These are phyloP conservation scores for Apeltes quadracus DNA, from an alignment of 2,113 vertebrate genomes.

Conservation along the genomic window DNA sequence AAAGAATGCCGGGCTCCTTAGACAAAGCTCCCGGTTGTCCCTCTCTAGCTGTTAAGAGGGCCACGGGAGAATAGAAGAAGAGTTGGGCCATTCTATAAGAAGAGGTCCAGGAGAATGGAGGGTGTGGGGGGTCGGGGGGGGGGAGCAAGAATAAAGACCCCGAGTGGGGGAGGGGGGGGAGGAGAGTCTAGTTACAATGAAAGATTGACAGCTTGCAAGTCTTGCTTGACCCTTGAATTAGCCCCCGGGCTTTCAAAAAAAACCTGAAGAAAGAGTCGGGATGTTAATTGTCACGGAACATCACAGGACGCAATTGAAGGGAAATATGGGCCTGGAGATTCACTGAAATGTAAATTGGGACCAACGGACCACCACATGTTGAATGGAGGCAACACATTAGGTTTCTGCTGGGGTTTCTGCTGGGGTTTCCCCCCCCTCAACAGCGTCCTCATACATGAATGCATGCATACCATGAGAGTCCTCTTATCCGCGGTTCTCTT, in stretches of 20 bases:
- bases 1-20: slow-evolving; percentile 77
- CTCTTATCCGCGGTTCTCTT: slow-evolving; percentile 61
- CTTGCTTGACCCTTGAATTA: slow-evolving; percentile 86
- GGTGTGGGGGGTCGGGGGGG: slow-evolving; percentile 46
- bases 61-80: slow-evolving; percentile 79
- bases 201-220: slow-evolving; percentile 85
- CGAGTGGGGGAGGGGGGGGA: slow-evolving; percentile 52
- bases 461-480: slow-evolving; percentile 58
- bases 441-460: slow-evolving; percentile 60
- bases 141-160: slow-evolving; percentile 64
- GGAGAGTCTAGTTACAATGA: slow-evolving; percentile 70
- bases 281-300: slow-evolving; percentile 79
- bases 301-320: slow-evolving; percentile 74
- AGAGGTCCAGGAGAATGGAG: slow-evolving; percentile 70
- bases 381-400: slow-evolving; percentile 47
- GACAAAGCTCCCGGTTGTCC: slow-evolving; percentile 79
- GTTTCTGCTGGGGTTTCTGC: slow-evolving; percentile 61
- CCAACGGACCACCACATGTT: slow-evolving; percentile 68
- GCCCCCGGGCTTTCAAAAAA: slow-evolving; percentile 77
- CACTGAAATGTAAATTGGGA: slow-evolving; percentile 70
- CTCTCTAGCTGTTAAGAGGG: slow-evolving; percentile 72
- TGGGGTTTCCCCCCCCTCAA: slow-evolving; percentile 55
- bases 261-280: slow-evolving; percentile 75
- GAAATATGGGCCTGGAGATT: slow-evolving; percentile 59
- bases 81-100: slow-evolving; percentile 72